phyloP scores from a whole-genome alignment of 2,888 invertebrate species.

The Drosophila mimetica region DNA sequence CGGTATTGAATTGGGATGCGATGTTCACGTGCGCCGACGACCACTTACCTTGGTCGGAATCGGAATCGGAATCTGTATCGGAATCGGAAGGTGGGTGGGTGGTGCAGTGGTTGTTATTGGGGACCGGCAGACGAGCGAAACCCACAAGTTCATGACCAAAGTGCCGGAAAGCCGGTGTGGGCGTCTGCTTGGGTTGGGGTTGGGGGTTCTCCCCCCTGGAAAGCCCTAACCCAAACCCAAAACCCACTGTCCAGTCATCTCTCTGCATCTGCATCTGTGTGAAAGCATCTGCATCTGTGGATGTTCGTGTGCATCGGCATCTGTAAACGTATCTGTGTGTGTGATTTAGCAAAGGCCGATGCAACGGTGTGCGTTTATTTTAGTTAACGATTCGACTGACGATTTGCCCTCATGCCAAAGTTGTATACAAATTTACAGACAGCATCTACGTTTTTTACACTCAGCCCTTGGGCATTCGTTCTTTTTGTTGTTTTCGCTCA shows the following conservation, averaged over 20 bases:
- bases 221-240: slow-evolving; percentile 4
- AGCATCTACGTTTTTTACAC: slow-evolving; percentile 47
- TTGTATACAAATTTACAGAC: slow-evolving; percentile 54
- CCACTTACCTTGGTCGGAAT: slow-evolving; percentile 28
- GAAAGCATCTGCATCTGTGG: slow-evolving; percentile 13
- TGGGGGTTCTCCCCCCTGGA: slow-evolving; percentile 1
- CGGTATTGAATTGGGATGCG: neutral
- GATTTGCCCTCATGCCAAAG: slow-evolving; percentile 47
- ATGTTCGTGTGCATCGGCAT: slow-evolving; percentile 20
- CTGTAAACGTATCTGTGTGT: slow-evolving; percentile 7
- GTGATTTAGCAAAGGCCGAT: slow-evolving; percentile 9
- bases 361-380: slow-evolving; percentile 58
- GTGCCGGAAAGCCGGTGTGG: slow-evolving; percentile 63
- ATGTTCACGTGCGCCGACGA: slow-evolving; percentile 35
- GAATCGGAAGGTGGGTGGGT: slow-evolving; percentile 9
- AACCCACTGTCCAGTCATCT: slow-evolving; percentile 35
- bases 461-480: slow-evolving; percentile 50
- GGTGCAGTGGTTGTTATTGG: slow-evolving; percentile 11
- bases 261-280: slow-evolving; percentile 22
- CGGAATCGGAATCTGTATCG: neutral
- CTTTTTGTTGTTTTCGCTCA: slow-evolving; percentile 55
- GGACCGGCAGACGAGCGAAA: slow-evolving; percentile 30
- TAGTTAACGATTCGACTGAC: slow-evolving; percentile 49
- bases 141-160: slow-evolving; percentile 77
- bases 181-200: slow-evolving; percentile 9